Base-by-base conservation (phyloP, 2,888 invertebrate species). In the Tachina fera region DNA sequence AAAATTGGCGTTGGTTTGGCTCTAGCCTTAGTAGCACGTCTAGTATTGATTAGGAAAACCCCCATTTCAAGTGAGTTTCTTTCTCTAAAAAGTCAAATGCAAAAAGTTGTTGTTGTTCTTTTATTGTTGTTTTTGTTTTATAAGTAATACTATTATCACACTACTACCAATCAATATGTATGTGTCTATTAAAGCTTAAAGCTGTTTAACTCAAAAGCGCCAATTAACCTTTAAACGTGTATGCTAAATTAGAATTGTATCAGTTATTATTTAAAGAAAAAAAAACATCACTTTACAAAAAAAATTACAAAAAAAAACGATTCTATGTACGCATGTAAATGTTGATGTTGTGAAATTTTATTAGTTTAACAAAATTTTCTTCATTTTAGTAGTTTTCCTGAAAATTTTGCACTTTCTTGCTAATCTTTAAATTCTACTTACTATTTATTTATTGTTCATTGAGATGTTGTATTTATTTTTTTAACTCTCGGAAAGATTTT, bases 1-100 rank as follows among this genome's bases (percentile, higher is more conserved):
- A 97, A 96, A 94, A 94, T 97, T 94, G 95, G 95, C 93, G 96
- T 97, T 93, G 97, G 97, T 93, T 95, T 96, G 93, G 96, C 96
- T 91, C 95, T 97, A 93, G 95, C 97, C 93, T 94, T 96, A 93
- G 96, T 97, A 93, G 97, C 97, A 91, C 96, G 97, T 94, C 95
- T 96, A 93, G 96, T 97, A 93, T 95, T 97, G 93, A 95, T 96
- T 93, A 96, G 96, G 94, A 95, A 95, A 93, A 91, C 90, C 89
- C 91, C 92, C 87, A 95, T 95, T 91, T 91, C 91, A 91, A 92
- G 93, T 93, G 92, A 92, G 92, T 92, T 91, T 81, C 41, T 14
- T 92, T 91, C 53, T 31, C 58, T 9, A 60, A 78, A 60, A 78
- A 70, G 51, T 58, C 16, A 71, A 43, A n/a, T 45, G 11, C 11